These are phyloP conservation scores for Echinops telfairi DNA, from an alignment of 2,113 vertebrate species.

Conservation along the genomic window DNA sequence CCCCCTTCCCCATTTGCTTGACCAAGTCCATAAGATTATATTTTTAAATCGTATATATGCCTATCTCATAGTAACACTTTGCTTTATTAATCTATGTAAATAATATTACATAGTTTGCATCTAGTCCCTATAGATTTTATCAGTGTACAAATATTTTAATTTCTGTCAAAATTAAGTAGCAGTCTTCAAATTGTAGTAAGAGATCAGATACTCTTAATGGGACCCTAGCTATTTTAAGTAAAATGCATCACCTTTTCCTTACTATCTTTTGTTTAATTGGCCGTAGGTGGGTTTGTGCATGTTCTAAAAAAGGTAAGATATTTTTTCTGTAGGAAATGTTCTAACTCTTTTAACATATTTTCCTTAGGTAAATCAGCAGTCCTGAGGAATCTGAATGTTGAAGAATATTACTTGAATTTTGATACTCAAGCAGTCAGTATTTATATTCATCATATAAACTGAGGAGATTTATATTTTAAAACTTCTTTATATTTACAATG, in stretches of 20 bases:
- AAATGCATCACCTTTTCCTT: neutral
- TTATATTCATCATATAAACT: conserved; percentile 81
- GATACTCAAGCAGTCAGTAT: conserved; percentile 76
- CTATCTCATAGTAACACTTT: neutral
- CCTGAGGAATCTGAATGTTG: conserved; percentile 71
- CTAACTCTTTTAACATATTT: conserved; percentile 60
- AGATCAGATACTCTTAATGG: conserved; percentile 36
- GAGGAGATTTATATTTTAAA: conserved; percentile 85
- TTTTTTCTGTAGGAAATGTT: conserved; percentile 52
- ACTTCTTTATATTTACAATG: conserved; percentile 91
- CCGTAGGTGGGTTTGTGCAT: neutral
- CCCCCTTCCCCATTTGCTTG: conserved; percentile 6
- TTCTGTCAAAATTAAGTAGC: conserved; percentile 27
- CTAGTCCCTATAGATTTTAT: conserved; percentile 36
- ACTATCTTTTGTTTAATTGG: neutral
- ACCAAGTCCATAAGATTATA: neutral
- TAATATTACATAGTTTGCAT: conserved; percentile 25
- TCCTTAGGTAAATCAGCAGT: conserved; percentile 79
- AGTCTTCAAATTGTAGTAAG: conserved; percentile 16
- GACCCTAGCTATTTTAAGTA: conserved; percentile 18
- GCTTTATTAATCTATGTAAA: conserved; percentile 5
- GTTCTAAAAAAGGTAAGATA: neutral
- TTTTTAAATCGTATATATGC: conserved; percentile 2
- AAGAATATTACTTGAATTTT: conserved; percentile 72
- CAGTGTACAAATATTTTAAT: conserved; percentile 45